Evolutionary conservation across 2,113 vertebrate species (phyloP).

Genomic region (Monarcha castaneiventris): DNA sequence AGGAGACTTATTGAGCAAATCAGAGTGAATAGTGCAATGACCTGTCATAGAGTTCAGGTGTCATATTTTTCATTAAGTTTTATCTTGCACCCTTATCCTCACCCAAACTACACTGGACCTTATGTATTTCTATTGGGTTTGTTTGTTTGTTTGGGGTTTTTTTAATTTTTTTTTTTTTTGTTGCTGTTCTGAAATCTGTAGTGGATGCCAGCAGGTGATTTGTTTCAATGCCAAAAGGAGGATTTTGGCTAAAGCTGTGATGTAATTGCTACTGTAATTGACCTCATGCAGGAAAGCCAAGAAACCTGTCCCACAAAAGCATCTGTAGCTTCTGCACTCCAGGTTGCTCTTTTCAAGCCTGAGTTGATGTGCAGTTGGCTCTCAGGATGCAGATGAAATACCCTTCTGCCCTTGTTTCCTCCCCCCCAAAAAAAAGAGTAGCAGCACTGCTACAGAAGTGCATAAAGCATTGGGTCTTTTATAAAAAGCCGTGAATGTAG

Average conservation of each 20-base stretch:
- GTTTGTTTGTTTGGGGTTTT: too few species aligned
- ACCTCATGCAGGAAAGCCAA: background rate
- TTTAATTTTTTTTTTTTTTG: background rate
- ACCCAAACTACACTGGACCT: background rate
- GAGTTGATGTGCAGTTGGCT: background rate
- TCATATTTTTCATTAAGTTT: background rate
- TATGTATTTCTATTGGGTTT: too few species aligned
- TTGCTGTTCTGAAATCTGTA: background rate
- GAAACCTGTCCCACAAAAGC: background rate
- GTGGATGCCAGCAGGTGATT: background rate
- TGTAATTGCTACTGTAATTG: conserved; percentile 27
- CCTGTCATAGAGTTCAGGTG: background rate
- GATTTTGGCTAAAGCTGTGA: conserved; percentile 19
- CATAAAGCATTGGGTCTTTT: background rate
- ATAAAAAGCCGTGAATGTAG: background rate
- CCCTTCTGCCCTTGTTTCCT: background rate
- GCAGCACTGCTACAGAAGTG: background rate
- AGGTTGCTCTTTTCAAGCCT: conserved; percentile 8
- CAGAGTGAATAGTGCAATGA: background rate
- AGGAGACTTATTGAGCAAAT: background rate
- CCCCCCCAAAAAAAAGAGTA: background rate
- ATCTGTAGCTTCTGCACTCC: background rate
- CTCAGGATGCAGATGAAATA: background rate
- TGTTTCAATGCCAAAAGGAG: conserved; percentile 22
- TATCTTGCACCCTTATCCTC: background rate